These are phyloP conservation scores for Trimorus sp. DNA, from an alignment of 2,888 invertebrate genomes.

Conservation along the genomic window DNA sequence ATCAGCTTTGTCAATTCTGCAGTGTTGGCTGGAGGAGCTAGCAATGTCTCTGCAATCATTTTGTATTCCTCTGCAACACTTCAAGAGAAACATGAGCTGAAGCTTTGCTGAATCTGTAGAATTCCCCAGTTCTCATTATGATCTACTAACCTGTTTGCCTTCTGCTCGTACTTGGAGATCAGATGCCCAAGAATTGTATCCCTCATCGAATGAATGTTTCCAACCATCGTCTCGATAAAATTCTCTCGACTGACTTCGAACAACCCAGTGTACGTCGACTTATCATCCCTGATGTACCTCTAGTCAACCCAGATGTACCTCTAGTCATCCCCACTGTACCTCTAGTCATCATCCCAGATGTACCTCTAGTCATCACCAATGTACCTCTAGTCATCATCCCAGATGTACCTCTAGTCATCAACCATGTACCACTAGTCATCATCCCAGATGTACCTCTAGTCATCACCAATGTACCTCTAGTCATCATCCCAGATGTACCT, in stretches of 20 bases:
- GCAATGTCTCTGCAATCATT: constrained; percentile 88
- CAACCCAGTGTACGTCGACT: constrained; percentile 89
- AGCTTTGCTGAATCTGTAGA: no score
- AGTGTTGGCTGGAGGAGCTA: constrained; percentile 91
- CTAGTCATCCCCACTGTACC: no score
- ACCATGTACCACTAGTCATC: no score
- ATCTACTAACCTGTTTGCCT: constrained; percentile 86
- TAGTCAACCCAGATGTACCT: no score
- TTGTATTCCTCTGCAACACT: constrained; percentile 93
- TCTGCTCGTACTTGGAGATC: constrained; percentile 90
- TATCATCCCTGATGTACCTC: no score
- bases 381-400: no score
- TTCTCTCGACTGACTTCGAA: constrained; percentile 92
- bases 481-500: no score
- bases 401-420: no score
- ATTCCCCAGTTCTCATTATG: background rate
- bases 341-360: no score
- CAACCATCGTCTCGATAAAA: constrained; percentile 87
- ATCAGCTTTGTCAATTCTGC: constrained; percentile 93
- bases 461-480: no score
- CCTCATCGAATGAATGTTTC: constrained; percentile 86
- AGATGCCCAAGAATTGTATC: constrained; percentile 88
- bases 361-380: no score
- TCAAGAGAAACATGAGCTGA: constrained; percentile 52
- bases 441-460: no score